Conservation (phyloP, 2,113 vertebrate genomes). For the Procavia capensis region DNA sequence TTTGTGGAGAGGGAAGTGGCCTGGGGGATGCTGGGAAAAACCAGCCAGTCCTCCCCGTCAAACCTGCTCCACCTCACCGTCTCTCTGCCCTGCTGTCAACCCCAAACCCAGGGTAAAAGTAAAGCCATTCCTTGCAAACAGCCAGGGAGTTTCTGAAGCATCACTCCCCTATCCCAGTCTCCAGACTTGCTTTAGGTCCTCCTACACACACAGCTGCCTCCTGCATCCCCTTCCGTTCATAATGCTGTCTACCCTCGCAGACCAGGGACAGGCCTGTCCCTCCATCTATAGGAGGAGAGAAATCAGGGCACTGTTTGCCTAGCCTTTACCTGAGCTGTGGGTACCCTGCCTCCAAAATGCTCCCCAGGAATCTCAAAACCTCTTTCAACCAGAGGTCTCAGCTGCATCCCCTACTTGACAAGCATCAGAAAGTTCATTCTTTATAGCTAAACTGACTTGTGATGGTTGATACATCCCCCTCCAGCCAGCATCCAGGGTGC, state of each 20-base stretch:
- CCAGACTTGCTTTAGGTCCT: neutral
- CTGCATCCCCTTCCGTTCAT: neutral
- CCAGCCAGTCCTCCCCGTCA: constrained; percentile 63
- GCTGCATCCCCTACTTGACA: too few relatives aligned
- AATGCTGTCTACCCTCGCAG: neutral
- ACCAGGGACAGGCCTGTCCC: neutral
- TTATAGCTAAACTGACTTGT: neutral
- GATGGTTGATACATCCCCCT: neutral
- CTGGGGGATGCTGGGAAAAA: constrained; percentile 81
- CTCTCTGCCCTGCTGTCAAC: constrained; percentile 6
- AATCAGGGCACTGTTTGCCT: neutral
- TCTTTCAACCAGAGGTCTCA: neutral
- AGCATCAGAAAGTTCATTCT: neutral
- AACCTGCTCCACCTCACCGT: neutral
- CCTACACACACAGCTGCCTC: neutral
- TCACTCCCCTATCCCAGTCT: neutral
- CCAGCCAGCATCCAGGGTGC: neutral
- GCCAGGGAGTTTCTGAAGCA: neutral
- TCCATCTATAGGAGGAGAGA: neutral
- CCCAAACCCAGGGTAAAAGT: constrained; percentile 7
- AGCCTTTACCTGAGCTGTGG: neutral
- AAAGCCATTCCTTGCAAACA: neutral
- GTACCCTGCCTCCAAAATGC: neutral
- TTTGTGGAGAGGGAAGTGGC: constrained; percentile 78
- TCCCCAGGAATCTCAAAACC: neutral